A percentile compares a stretch with the other conserved stretches of the same genome.
Evolutionary conservation across 2,113 vertebrate species (phyloP).

Genomic region (Pipa parva): DNA sequence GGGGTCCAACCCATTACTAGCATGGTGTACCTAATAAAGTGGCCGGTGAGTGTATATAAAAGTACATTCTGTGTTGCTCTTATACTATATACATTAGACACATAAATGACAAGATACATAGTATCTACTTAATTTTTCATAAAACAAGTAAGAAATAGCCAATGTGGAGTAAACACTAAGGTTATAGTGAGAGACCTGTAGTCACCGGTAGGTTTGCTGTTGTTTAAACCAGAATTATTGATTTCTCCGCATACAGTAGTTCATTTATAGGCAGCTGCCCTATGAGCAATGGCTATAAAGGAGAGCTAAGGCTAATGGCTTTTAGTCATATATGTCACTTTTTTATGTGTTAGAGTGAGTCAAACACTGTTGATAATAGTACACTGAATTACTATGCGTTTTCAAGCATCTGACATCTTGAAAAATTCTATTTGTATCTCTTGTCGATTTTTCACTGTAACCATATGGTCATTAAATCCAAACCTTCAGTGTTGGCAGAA

Average conservation of each 20-base stretch:
- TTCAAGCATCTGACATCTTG: background rate
- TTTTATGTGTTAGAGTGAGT: background rate
- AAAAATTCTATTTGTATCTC: background rate
- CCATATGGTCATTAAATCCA: background rate
- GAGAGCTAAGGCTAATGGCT: background rate
- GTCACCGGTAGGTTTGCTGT: background rate
- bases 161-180: background rate
- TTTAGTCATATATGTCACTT: background rate
- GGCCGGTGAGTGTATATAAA: no score
- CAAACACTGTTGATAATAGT: background rate
- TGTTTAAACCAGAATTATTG: background rate
- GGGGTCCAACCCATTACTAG: no score
- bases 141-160: background rate
- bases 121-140: background rate
- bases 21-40: no score
- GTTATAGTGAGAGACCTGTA: background rate
- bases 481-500: background rate
- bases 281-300: background rate
- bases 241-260: background rate
- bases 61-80: slow-evolving; percentile 19
- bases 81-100: background rate
- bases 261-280: background rate
- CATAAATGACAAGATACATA: background rate
- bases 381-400: background rate
- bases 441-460: background rate